Conservation (phyloP, 1,140 invertebrate species). For the Zaprionus africanus region DNA sequence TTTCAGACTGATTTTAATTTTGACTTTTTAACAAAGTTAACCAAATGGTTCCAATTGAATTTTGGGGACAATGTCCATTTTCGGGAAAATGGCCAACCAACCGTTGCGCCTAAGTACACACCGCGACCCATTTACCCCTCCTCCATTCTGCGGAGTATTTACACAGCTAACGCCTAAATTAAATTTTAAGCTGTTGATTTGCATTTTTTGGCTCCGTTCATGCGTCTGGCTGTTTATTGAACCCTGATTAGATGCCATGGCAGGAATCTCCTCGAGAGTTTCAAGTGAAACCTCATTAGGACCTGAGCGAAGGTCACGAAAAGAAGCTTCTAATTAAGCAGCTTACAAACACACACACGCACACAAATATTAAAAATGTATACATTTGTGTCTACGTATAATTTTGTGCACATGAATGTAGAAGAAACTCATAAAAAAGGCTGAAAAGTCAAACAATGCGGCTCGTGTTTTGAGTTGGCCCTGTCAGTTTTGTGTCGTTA, state of each 20-base stretch:
- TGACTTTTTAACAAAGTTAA: slow-evolving; percentile 82
- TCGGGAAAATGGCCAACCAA: slow-evolving; percentile 63
- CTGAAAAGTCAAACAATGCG: slow-evolving; percentile 69
- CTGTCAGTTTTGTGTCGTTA: slow-evolving; percentile 49
- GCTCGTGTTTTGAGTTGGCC: slow-evolving; percentile 61
- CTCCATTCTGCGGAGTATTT: slow-evolving; percentile 50
- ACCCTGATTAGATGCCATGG: slow-evolving; percentile 66
- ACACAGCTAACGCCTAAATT: slow-evolving; percentile 74
- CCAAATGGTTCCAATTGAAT: slow-evolving; percentile 76
- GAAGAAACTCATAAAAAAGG: slow-evolving; percentile 64
- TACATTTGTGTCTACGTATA: slow-evolving; percentile 1
- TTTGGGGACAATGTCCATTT: slow-evolving; percentile 57
- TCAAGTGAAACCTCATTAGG: slow-evolving; percentile 70
- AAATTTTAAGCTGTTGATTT: slow-evolving; percentile 83
- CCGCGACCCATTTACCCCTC: background rate
- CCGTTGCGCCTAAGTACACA: slow-evolving; percentile 70
- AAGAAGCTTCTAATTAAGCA: slow-evolving; percentile 73
- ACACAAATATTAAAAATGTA: background rate
- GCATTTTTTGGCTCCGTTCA: slow-evolving; percentile 60
- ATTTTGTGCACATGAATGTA: background rate
- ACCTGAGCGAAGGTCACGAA: slow-evolving; percentile 22
- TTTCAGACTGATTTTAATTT: slow-evolving; percentile 76
- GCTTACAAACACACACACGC: slow-evolving; percentile 34
- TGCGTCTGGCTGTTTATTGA: slow-evolving; percentile 66
- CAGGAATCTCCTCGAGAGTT: slow-evolving; percentile 42